These are phyloP conservation scores for Entomobrya multifasciata DNA, from an alignment of 2,888 invertebrate species.

Conservation along the genomic window DNA sequence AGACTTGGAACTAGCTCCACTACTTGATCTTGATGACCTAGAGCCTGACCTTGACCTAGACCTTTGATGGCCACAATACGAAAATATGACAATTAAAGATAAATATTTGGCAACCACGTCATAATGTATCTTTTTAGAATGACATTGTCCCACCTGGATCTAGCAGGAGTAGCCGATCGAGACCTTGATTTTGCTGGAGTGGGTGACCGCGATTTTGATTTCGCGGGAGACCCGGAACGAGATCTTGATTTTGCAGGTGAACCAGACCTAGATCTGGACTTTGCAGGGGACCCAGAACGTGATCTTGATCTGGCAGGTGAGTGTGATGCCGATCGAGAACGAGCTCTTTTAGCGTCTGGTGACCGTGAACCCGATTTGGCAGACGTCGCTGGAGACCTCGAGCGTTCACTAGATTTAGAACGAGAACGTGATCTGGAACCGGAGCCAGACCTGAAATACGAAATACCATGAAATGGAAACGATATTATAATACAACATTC, in stretches of 20 bases:
- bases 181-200: too few relatives aligned
- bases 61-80: too few relatives aligned
- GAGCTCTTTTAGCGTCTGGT: constrained; percentile 51
- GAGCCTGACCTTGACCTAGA: constrained; percentile 82
- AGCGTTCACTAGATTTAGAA: constrained; percentile 77
- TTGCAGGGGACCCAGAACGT: constrained; percentile 23
- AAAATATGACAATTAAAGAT: too few relatives aligned
- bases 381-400: constrained; percentile 78
- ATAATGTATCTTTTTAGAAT: not conserved
- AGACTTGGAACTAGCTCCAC: constrained; percentile 80
- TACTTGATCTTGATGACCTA: constrained; percentile 81
- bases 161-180: too few relatives aligned
- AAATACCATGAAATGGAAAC: too few relatives aligned
- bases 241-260: constrained; percentile 73
- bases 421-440: constrained; percentile 61
- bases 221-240: constrained; percentile 54
- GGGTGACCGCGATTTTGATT: too few relatives aligned
- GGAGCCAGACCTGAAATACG: constrained; percentile 37
- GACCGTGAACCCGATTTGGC: constrained; percentile 56
- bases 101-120: too few relatives aligned
- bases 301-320: constrained; percentile 36
- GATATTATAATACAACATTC: too few relatives aligned
- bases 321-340: constrained; percentile 44
- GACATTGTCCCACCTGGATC: constrained; percentile 72
- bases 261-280: constrained; percentile 56